Conservation (phyloP, 2,113 vertebrate species). For the Aramus guarauna region DNA sequence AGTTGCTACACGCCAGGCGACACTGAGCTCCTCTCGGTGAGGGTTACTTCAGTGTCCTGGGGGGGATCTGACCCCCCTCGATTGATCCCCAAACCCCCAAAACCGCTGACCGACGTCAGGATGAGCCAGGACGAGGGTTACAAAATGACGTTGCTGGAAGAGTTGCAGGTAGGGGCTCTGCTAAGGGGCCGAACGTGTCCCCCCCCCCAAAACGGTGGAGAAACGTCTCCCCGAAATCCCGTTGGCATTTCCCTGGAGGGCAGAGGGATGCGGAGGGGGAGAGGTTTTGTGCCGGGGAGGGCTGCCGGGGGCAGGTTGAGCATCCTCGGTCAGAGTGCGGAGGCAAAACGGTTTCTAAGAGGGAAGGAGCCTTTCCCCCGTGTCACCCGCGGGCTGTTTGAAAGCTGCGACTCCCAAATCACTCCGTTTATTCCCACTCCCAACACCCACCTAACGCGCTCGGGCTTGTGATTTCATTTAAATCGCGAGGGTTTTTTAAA, state of each 20-base stretch:
- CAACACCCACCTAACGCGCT: fast-evolving
- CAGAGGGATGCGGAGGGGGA: neutral
- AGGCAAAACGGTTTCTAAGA: neutral
- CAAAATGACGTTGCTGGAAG: neutral
- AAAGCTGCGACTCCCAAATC: neutral
- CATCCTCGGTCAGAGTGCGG: fast-evolving
- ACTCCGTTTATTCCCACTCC: fast-evolving
- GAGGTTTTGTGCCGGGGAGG: too few relatives aligned
- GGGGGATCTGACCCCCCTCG: too few relatives aligned
- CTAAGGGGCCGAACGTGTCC: too few relatives aligned
- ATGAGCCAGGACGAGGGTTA: fast-evolving
- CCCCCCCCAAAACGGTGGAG: fast-evolving
- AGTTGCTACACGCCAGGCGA: neutral
- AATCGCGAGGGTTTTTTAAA: too few relatives aligned
- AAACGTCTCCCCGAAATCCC: neutral
- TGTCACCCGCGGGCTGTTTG: fast-evolving
- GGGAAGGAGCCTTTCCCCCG: neutral
- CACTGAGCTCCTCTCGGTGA: neutral
- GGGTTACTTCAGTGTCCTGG: neutral
- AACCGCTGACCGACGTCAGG: fast-evolving
- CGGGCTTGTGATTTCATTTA: neutral
- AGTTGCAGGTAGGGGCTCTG: neutral
- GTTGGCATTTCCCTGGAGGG: neutral
- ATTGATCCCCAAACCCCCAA: neutral
- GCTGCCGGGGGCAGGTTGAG: neutral